These are phyloP conservation scores for Cheilosia soror DNA, from an alignment of 2,888 invertebrate genomes.

Conservation along the genomic window DNA sequence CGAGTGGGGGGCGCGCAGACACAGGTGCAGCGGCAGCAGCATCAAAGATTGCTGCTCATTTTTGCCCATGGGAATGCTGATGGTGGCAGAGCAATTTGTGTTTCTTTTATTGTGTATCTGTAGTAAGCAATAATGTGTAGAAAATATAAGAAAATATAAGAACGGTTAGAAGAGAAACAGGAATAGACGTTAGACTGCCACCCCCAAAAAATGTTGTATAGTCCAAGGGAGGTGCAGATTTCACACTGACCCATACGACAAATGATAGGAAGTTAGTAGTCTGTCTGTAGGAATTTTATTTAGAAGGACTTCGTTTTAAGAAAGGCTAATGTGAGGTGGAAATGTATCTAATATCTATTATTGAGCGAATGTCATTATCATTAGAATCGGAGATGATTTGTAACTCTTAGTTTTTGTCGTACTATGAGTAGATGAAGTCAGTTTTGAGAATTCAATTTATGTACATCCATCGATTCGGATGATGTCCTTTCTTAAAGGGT, in stretches of 20 bases:
- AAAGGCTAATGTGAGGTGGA: too few relatives aligned
- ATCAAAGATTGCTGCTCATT: background rate
- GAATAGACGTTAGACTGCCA: background rate
- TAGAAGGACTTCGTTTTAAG: too few relatives aligned
- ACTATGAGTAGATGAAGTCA: too few relatives aligned
- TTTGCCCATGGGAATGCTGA: background rate
- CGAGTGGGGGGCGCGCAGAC: background rate
- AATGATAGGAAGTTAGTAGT: background rate
- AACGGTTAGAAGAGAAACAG: background rate
- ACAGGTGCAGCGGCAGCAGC: constrained; percentile 23
- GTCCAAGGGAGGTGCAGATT: background rate
- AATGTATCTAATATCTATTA: too few relatives aligned
- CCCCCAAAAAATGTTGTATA: background rate
- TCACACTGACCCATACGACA: background rate
- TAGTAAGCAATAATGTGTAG: background rate
- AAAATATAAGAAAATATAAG: background rate
- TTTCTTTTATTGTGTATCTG: background rate
- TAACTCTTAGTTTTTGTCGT: too few relatives aligned
- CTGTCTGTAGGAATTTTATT: too few relatives aligned
- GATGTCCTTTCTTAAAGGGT: too few relatives aligned
- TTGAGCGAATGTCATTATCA: too few relatives aligned
- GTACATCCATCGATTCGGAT: too few relatives aligned
- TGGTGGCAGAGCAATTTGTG: background rate
- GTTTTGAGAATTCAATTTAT: too few relatives aligned
- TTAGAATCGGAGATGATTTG: too few relatives aligned